Evolutionary conservation across 2,888 invertebrate species (phyloP).

Genomic region (Chymomyza amoena): DNA sequence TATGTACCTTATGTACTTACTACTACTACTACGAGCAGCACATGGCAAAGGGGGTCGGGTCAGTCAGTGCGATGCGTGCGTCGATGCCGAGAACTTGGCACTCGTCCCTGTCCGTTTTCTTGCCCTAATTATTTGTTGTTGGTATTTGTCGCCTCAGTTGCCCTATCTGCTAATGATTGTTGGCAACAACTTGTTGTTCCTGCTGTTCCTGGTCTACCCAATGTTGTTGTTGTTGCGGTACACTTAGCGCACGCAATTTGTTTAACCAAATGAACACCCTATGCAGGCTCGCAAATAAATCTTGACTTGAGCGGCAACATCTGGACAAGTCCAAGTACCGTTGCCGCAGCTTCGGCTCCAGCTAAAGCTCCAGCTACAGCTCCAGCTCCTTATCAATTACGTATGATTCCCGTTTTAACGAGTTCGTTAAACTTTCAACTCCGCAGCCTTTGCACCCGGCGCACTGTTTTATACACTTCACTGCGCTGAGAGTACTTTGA

Average conservation of each 20-base stretch:
- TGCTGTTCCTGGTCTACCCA: constrained; percentile 11
- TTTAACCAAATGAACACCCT: constrained; percentile 53
- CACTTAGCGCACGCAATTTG: constrained; percentile 59
- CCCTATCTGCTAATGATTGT: background rate
- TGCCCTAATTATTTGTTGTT: background rate
- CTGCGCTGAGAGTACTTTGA: background rate
- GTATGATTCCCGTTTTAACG: constrained; percentile 70
- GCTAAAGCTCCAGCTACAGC: constrained; percentile 13
- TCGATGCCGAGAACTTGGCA: constrained; percentile 50
- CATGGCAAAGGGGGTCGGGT: constrained; percentile 32
- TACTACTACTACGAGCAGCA: background rate
- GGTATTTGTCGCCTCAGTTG: background rate
- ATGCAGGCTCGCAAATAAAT: constrained; percentile 44
- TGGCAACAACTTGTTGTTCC: constrained; percentile 1
- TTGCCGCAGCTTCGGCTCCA: background rate
- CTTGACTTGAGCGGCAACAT: constrained; percentile 28
- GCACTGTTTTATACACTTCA: constrained; percentile 15
- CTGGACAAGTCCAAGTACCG: too few species aligned
- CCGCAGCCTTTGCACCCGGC: constrained; percentile 18
- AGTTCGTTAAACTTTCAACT: constrained; percentile 74
- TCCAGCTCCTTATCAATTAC: constrained; percentile 66
- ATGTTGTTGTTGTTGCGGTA: constrained; percentile 4
- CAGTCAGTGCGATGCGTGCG: constrained; percentile 47
- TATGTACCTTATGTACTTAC: constrained; percentile 11
- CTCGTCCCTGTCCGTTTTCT: background rate